Evolutionary conservation across 1,140 invertebrate species (phyloP).

Genomic region (Ceratosolen solmsi): DNA sequence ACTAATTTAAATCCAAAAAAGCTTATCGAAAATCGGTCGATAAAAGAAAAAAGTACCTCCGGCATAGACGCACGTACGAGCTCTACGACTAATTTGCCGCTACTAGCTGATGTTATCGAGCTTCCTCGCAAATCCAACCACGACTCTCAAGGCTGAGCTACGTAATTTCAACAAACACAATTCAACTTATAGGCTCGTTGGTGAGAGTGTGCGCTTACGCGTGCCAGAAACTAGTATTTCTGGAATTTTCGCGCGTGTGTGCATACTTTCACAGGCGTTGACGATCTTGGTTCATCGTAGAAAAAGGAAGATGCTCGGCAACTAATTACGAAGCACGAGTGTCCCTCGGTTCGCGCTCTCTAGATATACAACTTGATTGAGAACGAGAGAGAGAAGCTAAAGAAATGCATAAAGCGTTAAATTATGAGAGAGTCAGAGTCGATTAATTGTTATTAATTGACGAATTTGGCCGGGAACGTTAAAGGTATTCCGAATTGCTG

Average conservation of each 20-base stretch:
- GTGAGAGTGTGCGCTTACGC: background rate
- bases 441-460: background rate
- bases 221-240: background rate
- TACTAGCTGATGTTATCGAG: conserved; percentile 16
- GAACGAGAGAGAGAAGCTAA: background rate
- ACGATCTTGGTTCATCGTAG: too few species aligned
- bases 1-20: conserved; percentile 14
- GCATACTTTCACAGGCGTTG: background rate
- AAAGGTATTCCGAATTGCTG: background rate
- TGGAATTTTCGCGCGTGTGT: background rate
- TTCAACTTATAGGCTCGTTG: background rate
- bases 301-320: background rate
- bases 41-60: background rate
- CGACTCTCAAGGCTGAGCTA: background rate
- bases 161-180: background rate
- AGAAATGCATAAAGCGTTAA: background rate
- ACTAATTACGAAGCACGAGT: background rate
- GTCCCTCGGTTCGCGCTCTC: too few species aligned
- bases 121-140: background rate
- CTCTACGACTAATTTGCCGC: conserved; percentile 42
- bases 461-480: background rate
- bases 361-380: background rate
- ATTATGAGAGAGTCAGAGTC: too few species aligned
- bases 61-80: background rate
- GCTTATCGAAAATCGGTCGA: conserved; percentile 45